Base-by-base conservation (phyloP, 1,140 invertebrate genomes). In the Mactra quadrangularis region DNA sequence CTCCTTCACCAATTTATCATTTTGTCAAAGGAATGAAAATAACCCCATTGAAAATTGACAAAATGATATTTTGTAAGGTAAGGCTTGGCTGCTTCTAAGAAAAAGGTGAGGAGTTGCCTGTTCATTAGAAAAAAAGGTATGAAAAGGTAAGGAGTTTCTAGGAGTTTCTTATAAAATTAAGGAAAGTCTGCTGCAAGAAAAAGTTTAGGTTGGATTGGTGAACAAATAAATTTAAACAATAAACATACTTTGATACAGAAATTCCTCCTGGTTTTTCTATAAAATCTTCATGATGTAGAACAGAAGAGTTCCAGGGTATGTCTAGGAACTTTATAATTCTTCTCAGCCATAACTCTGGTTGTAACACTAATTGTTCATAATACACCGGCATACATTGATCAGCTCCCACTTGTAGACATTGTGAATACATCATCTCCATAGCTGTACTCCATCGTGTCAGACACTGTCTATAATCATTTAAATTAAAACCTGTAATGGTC, bases 401-500 rank as follows among this genome's bases (percentile, higher is more conserved):
- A 19, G 95, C 93, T 15, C 98, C 98, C 60, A 99, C 95, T 33
- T 85, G 88, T 81, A 96, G 95, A 94, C 98, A 99, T 94, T 99
- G 97, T 78, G 96, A 95, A 93, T 98, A 96, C 98, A 99, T 99
- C 66, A 96, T 94, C 89, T 96, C 95, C 89, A 99, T 98, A 27
- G 98, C 98, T 88, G 96, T 95, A 93, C 99, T 99, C 99, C 98
- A 99, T 93, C 98, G 98, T 82, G 95, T 96, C 92, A 99, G 93
- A 92, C 98, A 99, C 93, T 98, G 97, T 74, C 97, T 95, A 93
- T 98, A 99, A 90, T 96, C 97, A 83, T 95, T 95, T 89, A 99
- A 93, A 94, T 99, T 97, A 94, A 99, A 99, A 1, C 99, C 99
- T 25, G 98, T 98, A 90, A 99, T 99, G 60, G 98, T 99, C 66